These are phyloP conservation scores for Oscheius sp. DNA, from an alignment of 1,140 invertebrate species.

Conservation along the genomic window DNA sequence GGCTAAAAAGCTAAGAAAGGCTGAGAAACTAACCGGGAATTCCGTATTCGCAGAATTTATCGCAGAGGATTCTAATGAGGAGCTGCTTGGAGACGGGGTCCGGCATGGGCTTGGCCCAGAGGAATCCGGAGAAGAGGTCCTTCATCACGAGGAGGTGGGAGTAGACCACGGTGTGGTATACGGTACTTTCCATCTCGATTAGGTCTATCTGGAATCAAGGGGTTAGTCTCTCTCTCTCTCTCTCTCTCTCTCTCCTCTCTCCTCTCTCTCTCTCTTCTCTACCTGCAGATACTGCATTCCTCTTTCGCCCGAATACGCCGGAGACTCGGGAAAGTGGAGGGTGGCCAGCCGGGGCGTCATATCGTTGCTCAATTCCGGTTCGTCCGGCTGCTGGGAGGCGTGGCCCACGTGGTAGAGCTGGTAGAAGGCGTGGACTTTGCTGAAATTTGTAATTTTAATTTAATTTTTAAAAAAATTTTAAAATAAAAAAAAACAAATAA, in stretches of 20 bases:
- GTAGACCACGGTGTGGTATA: conserved; percentile 14
- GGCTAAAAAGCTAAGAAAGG: no score
- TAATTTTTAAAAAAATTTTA: background rate
- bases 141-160: conserved; percentile 5
- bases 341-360: conserved; percentile 4
- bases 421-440: conserved; percentile 12
- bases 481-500: no score
- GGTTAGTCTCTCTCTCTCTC: no score
- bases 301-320: conserved; percentile 1
- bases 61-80: background rate
- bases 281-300: conserved; percentile 23
- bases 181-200: conserved; percentile 11
- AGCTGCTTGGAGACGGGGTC: background rate
- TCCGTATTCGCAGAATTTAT: conserved; percentile 16
- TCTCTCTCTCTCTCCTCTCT: no score
- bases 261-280: no score
- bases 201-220: conserved; percentile 4
- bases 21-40: background rate
- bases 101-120: conserved; percentile 11
- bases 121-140: conserved; percentile 1
- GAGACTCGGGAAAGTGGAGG: background rate
- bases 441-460: background rate
- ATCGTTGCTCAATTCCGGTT: background rate
- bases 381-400: background rate
- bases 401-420: conserved; percentile 20